Percentiles rank a stretch among this genome's conserved stretches.
Evolutionary conservation across 2,797 vertebrate genomes (phyloP).

Genomic region (Caiman crocodilus): DNA sequence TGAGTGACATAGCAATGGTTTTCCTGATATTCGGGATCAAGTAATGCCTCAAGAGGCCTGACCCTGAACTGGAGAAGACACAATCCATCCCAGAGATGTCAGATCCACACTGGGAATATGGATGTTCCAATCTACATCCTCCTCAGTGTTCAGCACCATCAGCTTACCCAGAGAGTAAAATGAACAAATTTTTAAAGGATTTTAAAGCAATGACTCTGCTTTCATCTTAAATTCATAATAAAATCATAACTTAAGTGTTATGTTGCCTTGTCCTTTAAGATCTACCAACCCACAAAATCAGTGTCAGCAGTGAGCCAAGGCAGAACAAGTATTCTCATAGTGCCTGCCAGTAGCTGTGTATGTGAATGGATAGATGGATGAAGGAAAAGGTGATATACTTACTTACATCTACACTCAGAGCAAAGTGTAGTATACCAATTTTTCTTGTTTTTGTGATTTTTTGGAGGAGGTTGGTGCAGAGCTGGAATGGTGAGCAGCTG

Average conservation of each 20-base stretch:
- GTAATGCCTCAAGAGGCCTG: not conserved
- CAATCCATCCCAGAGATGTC: not conserved
- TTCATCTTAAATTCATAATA: not conserved
- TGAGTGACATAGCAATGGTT: not conserved
- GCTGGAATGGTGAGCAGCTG: not conserved
- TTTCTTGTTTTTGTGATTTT: not conserved
- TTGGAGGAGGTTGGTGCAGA: accelerated
- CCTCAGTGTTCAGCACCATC: accelerated
- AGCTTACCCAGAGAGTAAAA: not conserved
- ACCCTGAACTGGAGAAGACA: not conserved
- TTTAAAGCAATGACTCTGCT: not conserved
- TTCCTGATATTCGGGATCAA: not conserved
- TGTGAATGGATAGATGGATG: not conserved
- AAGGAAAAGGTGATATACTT: not conserved
- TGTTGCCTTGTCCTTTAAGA: not conserved
- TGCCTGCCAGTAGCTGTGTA: not conserved
- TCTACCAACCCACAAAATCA: not conserved
- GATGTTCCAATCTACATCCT: not conserved
- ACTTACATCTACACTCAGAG: accelerated
- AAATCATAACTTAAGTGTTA: not conserved
- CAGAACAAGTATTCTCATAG: not conserved
- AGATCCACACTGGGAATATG: accelerated
- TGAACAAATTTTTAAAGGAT: not conserved
- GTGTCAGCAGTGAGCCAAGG: not conserved
- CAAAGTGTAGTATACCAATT: not conserved